Evolutionary conservation across 2,113 vertebrate species (phyloP), one percentile per base, ranked within the genome.

Genomic region (Bambusicola thoracicus): DNA sequence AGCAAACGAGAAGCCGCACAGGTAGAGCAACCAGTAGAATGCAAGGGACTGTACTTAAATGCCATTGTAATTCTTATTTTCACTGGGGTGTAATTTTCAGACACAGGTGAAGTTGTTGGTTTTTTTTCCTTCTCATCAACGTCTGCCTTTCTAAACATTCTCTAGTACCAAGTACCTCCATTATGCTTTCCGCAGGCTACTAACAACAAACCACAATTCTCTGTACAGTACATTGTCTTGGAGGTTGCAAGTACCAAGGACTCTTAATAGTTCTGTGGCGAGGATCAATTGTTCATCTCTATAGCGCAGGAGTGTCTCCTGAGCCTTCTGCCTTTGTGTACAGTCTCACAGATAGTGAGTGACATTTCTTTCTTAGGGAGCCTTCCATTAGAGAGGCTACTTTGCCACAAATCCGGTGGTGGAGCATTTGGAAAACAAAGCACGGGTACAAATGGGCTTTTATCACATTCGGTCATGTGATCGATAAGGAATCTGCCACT

Each of bases 311-410:
- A 87, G 62, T 63, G 87, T 93, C 94, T 93, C 89, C 80, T 17
- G 81, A 76, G 94, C 74, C 53, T 68, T 66, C 53, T 85, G 81
- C 56, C 56, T 93, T 96, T 89, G 91, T 90, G 72, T 89, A 48
- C 84, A 49, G 46, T 80, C 76, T 89, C 84, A 62, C 46, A 89
- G 95, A 78, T 44, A 89, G 56, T 56, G 30, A 80, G 34, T 40
- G 94, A 93, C 81, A 85, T 67, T 87, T 59, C 81, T 92, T 92
- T 93, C 94, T 89, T 92, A 96, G 96, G 41, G 93, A 91, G 40
- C 89, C 65, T 91, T 80, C 85, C 87, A 92, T 93, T 88, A 91
- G 85, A 83, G 87, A 89, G 79, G 70, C 38, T 91, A n/a, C 87
- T 91, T 89, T 59, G 66, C 87, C 82, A 82, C 74, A 91, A 89